Conservation (phyloP, 2,797 vertebrate genomes). For the Paguma larvata region DNA sequence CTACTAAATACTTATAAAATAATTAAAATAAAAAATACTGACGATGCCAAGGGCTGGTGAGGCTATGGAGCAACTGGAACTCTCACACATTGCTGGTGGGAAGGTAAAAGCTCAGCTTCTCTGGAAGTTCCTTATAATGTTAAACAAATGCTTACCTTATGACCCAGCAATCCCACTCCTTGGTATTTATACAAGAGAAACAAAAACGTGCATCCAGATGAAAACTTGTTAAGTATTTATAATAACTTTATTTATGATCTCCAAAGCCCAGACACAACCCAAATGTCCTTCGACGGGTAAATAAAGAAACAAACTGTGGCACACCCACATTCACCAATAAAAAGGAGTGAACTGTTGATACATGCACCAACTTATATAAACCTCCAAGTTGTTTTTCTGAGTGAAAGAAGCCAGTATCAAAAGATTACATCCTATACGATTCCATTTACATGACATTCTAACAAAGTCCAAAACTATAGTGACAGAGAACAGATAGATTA, state of each 20-base stretch:
- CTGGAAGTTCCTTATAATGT: slow-evolving; percentile 6
- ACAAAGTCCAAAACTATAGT: not conserved
- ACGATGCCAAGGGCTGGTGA: not conserved
- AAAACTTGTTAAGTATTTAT: not conserved
- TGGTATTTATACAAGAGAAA: not conserved
- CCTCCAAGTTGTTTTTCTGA: not conserved
- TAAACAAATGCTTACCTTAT: not conserved
- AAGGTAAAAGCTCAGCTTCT: not conserved
- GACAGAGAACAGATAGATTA: not conserved
- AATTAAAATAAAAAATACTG: not conserved
- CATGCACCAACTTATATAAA: not conserved
- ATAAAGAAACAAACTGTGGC: not conserved
- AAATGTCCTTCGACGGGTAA: not conserved
- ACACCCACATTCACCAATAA: not conserved
- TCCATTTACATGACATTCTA: not conserved
- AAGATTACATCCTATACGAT: not conserved
- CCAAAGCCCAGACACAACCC: not conserved
- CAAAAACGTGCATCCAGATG: not conserved
- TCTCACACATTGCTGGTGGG: not conserved
- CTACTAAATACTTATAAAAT: not conserved
- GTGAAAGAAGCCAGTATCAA: slow-evolving; percentile 17
- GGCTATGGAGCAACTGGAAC: not conserved
- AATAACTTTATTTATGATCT: not conserved
- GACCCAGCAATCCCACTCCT: not conserved
- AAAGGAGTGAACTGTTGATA: not conserved